These are phyloP conservation scores for Scaptomyza tumidula DNA, from an alignment of 2,888 invertebrate species.

Conservation along the genomic window DNA sequence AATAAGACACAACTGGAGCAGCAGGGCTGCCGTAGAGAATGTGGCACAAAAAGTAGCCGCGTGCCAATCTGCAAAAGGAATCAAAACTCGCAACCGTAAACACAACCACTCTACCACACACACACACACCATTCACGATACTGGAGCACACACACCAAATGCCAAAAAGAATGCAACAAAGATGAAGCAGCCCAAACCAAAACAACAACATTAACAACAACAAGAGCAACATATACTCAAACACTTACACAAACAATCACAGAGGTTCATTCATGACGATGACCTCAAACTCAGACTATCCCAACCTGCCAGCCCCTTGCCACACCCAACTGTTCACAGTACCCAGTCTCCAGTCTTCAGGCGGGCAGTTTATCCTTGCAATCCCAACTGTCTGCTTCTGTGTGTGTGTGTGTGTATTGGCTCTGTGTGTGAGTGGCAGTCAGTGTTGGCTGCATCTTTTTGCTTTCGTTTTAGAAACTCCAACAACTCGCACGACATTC, in stretches of 20 bases:
- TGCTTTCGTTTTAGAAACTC: constrained; percentile 82
- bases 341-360: constrained; percentile 44
- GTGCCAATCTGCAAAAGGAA: constrained; percentile 47
- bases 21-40: constrained; percentile 36
- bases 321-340: constrained; percentile 5
- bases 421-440: constrained; percentile 15
- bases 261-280: constrained; percentile 68
- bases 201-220: constrained; percentile 31
- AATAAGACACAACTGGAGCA: constrained; percentile 42
- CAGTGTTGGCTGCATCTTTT: constrained; percentile 67
- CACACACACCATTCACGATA: not conserved
- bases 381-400: constrained; percentile 21
- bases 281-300: constrained; percentile 57
- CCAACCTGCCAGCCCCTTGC: not conserved
- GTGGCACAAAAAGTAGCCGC: constrained; percentile 51
- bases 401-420: constrained; percentile 7
- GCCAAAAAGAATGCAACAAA: constrained; percentile 70
- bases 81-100: constrained; percentile 34
- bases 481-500: constrained; percentile 68
- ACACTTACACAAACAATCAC: constrained; percentile 25
- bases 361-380: constrained; percentile 59
- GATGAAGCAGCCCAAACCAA: constrained; percentile 54
- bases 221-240: constrained; percentile 5
- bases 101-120: not conserved
- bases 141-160: constrained; percentile 4